phyloP scores from a whole-genome alignment of 2,888 invertebrate species.

The Pristionchus maxplancki region DNA sequence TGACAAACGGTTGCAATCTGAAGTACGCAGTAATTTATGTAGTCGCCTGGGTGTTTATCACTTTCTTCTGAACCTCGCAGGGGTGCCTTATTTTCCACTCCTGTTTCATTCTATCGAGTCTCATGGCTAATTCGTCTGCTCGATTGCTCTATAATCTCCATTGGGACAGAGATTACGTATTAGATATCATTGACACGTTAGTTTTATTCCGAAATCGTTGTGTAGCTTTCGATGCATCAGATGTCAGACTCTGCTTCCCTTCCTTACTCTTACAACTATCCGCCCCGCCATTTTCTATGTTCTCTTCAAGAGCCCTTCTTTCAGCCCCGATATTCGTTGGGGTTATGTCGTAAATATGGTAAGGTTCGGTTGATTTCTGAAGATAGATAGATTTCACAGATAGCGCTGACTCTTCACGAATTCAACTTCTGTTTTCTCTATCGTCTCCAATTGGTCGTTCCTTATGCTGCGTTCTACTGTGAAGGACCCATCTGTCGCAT shows the following conservation, averaged over 20 bases:
- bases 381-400: not conserved
- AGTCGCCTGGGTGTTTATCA: not conserved
- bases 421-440: conserved; percentile 38
- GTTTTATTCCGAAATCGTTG: not conserved
- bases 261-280: conserved; percentile 11
- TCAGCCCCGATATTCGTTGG: conserved; percentile 4
- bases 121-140: not conserved
- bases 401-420: not conserved
- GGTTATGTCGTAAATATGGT: conserved; percentile 22
- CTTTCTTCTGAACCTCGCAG: not conserved
- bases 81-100: not conserved
- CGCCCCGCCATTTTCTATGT: conserved; percentile 1
- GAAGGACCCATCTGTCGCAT: conserved; percentile 26
- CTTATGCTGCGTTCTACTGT: conserved; percentile 12
- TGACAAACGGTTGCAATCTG: not conserved
- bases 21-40: not conserved
- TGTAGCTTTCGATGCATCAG: not conserved
- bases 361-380: not conserved
- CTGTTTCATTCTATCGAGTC: not conserved
- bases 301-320: not conserved
- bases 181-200: not conserved
- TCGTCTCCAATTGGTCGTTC: conserved; percentile 12
- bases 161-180: not conserved
- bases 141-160: not conserved
- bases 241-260: not conserved